Evolutionary conservation across 2,797 vertebrate species (phyloP).

Genomic region (Adelosebastes latens): DNA sequence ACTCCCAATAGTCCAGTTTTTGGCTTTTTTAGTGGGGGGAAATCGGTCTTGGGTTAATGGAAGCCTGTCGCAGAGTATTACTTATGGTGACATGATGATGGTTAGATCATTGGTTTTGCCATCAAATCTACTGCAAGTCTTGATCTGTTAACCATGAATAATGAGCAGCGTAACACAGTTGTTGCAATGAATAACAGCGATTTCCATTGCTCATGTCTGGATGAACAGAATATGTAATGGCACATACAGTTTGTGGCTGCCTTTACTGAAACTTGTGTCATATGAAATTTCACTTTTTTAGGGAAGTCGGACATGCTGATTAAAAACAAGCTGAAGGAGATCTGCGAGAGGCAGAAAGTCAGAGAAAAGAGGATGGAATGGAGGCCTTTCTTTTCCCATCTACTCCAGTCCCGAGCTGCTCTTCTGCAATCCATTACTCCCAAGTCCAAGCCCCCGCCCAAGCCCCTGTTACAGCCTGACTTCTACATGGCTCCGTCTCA

Average conservation of each 20-base stretch:
- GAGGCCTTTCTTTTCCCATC: slow-evolving; percentile 34
- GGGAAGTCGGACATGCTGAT: slow-evolving; percentile 55
- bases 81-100: not conserved
- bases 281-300: slow-evolving; percentile 27
- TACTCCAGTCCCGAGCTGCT: slow-evolving; percentile 58
- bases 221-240: not conserved
- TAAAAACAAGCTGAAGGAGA: slow-evolving; percentile 41
- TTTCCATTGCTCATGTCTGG: not conserved
- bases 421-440: slow-evolving; percentile 8
- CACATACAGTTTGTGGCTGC: not conserved
- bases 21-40: too few relatives aligned
- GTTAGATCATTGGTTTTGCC: not conserved
- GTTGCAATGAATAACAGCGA: not conserved
- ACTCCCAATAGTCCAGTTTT: too few relatives aligned
- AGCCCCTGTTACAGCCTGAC: not conserved
- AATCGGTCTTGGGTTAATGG: not conserved
- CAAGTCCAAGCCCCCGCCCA: fast-evolving
- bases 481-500: fast-evolving
- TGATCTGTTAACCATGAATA: not conserved
- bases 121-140: not conserved
- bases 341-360: slow-evolving; percentile 53
- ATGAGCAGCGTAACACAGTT: not conserved
- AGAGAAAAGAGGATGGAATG: slow-evolving; percentile 25
- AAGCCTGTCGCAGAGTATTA: not conserved
- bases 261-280: not conserved